Evolutionary conservation across 2,797 vertebrate species (phyloP), one percentile per base, ranked within the genome.

Genomic region (Poeciliopsis presidionis): DNA sequence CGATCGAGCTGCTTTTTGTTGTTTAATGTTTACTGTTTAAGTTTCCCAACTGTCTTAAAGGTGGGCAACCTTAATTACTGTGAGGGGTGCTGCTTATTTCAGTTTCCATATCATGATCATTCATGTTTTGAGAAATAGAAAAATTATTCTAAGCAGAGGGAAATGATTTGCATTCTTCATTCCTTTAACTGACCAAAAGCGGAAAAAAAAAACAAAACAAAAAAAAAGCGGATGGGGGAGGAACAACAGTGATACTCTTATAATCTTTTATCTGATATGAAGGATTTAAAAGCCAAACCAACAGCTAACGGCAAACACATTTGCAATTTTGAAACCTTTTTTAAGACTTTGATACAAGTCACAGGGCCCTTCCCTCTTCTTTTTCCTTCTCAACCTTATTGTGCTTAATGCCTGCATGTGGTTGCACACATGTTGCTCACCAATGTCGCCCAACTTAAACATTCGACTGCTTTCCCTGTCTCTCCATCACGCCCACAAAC

Each of bases 401-500:
- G 61, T 51, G 46, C 72, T 63, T 79, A 45, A 46, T 53, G 47
- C 55, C 30, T 63, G 72, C 77, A 72, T 85, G 79, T 76, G 73
- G 82, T 78, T 74, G 25, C 73, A 59, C 53, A n/a, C 72, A 73
- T 80, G 81, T 65, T 74, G 43, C 63, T 73, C 65, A 73, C 83
- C 69, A 61, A 75, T 57, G 39, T 74, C 51, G 25, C 76, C 76
- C 81, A 77, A 84, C 89, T 89, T 87, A 84, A 88, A 88, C 87
- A 90, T 88, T 89, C 83, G 51, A 51, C 57, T 45, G 75, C 81
- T 28, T 81, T 43, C 80, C 70, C 73, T 82, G 73, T 69, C 59
- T 81, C 84, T 70, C 87, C 77, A 75, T 89, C 86, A 81, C 78
- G 80, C 85, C 88, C 90, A 82, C 85, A 88, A 91, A 93, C 90